A percentile compares a stretch with the other conserved stretches of the same genome.
Conservation (phyloP, 2,113 vertebrate genomes). For the Megaceryle maxima region DNA sequence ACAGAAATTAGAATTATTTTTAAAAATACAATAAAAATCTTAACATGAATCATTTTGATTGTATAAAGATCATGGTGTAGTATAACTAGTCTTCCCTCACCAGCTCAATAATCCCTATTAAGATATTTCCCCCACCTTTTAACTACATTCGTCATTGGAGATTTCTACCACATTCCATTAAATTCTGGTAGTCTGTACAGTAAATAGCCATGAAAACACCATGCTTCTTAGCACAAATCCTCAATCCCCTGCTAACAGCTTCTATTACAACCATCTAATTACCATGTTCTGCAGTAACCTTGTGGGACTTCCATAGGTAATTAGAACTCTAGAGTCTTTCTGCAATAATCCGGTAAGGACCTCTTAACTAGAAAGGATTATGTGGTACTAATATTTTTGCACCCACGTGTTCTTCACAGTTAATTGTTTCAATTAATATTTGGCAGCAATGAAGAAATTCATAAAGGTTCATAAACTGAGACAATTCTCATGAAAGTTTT, state of each 20-base stretch:
- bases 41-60: neutral
- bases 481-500: neutral
- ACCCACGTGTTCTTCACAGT: constrained; percentile 60
- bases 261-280: constrained; percentile 75
- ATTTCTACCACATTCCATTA: constrained; percentile 67
- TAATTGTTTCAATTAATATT: constrained; percentile 80
- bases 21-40: neutral
- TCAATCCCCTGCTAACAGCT: constrained; percentile 71
- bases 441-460: constrained; percentile 60
- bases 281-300: constrained; percentile 71
- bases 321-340: constrained; percentile 76
- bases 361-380: constrained; percentile 78
- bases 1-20: neutral
- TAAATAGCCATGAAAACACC: constrained; percentile 75
- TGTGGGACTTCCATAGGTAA: constrained; percentile 76
- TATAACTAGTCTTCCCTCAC: neutral
- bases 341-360: constrained; percentile 74
- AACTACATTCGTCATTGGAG: constrained; percentile 27
- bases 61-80: neutral
- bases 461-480: neutral
- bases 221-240: constrained; percentile 73
- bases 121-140: neutral
- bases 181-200: constrained; percentile 54
- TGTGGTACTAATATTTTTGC: constrained; percentile 66
- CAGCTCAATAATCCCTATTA: neutral